Evolutionary conservation across 35 echinoderm and acorn worm species (phyloP).

Genomic region (Ophiothrix spiculata): DNA sequence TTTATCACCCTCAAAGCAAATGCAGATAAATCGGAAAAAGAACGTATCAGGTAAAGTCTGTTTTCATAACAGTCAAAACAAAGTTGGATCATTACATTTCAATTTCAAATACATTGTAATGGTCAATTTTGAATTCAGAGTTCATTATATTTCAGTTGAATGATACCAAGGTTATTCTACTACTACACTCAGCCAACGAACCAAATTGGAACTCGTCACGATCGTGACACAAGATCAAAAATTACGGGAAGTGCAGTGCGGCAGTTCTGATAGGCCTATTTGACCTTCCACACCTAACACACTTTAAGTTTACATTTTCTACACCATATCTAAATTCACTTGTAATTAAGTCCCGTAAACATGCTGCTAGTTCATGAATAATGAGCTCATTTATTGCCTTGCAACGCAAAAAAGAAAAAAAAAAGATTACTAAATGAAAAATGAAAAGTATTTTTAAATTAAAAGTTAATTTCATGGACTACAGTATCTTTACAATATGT

Average conservation of each 20-base stretch:
- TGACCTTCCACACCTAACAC: neutral
- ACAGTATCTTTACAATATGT: too few relatives aligned
- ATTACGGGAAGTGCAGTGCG: neutral
- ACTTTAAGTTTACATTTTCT: neutral
- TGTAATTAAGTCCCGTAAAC: too few relatives aligned
- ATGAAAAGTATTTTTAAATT: too few relatives aligned
- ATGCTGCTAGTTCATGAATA: too few relatives aligned
- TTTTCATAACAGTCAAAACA: neutral
- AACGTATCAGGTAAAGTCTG: constrained; percentile 55
- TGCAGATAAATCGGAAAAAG: constrained; percentile 45
- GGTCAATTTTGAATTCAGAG: neutral
- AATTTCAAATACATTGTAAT: neutral
- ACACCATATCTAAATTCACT: neutral
- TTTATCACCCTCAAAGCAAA: constrained; percentile 76
- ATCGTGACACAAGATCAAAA: neutral
- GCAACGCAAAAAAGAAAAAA: too few relatives aligned
- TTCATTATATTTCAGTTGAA: neutral
- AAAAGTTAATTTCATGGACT: too few relatives aligned
- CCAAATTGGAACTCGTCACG: too few relatives aligned
- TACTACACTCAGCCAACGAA: too few relatives aligned
- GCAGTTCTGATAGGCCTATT: neutral
- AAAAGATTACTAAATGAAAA: too few relatives aligned
- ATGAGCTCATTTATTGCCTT: too few relatives aligned
- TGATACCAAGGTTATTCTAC: neutral
- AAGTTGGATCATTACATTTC: neutral